Conservation (phyloP, 2,888 invertebrate species). For the Andrena marginata region DNA sequence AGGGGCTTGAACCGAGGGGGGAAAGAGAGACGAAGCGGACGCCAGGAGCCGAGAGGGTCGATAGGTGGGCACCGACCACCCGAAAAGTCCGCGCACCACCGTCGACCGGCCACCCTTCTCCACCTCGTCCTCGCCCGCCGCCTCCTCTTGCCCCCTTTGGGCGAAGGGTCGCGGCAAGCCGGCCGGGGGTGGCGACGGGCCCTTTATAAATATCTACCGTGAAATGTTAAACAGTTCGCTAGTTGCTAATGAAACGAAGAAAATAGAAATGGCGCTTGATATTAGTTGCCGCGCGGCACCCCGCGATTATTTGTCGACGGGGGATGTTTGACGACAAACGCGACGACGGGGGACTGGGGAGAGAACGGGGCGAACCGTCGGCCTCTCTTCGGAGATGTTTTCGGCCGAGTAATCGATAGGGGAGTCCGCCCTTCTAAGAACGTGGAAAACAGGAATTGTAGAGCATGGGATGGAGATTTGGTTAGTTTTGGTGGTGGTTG, state of each 20-base stretch:
- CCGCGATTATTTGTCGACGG: conserved; percentile 22
- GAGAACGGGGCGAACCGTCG: not conserved
- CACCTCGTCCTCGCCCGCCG: conserved; percentile 22
- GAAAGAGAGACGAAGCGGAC: conserved; percentile 47
- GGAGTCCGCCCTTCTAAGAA: not conserved
- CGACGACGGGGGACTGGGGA: too few species aligned
- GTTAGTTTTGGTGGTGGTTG: not conserved
- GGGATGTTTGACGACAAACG: not conserved
- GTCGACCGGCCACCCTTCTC: conserved; percentile 47
- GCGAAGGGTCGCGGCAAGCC: conserved; percentile 55
- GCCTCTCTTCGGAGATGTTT: conserved; percentile 19
- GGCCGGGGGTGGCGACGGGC: conserved; percentile 70
- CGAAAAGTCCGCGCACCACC: conserved; percentile 74
- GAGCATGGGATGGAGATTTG: not conserved
- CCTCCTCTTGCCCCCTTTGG: conserved; percentile 51
- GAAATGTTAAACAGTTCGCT: conserved; percentile 79
- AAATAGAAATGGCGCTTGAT: conserved; percentile 57
- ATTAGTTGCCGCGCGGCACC: conserved; percentile 40
- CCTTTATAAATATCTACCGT: conserved; percentile 80
- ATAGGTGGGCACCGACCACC: conserved; percentile 80
- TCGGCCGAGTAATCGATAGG: conserved; percentile 17
- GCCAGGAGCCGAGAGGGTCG: conserved; percentile 78
- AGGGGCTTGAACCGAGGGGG: conserved; percentile 35
- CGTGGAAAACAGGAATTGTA: not conserved
- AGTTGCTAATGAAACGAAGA: conserved; percentile 71